Conservation (phyloP, 1,140 invertebrate genomes). For the Drosophila melanica region DNA sequence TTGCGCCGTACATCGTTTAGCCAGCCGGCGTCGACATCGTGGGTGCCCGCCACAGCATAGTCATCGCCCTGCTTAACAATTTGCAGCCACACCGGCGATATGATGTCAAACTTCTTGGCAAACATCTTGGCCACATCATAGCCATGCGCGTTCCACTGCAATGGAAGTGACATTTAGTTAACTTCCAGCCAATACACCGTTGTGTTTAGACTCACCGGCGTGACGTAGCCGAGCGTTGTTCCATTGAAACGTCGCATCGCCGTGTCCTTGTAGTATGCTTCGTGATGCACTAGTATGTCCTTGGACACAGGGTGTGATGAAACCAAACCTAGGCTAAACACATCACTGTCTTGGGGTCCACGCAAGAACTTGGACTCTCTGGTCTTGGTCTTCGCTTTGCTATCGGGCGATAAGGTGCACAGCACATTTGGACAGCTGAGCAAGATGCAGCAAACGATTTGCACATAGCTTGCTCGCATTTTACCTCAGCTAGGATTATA, state of each 20-base stretch:
- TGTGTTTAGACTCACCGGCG: slow-evolving; percentile 89
- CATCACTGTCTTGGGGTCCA: slow-evolving; percentile 88
- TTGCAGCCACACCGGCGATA: slow-evolving; percentile 98
- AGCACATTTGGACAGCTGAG: slow-evolving; percentile 18
- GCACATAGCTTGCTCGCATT: slow-evolving; percentile 44
- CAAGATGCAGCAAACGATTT: slow-evolving; percentile 35
- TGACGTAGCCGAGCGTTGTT: slow-evolving; percentile 93
- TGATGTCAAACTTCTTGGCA: slow-evolving; percentile 93
- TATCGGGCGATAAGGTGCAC: slow-evolving; percentile 85
- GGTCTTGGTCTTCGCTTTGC: slow-evolving; percentile 84
- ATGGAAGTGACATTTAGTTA: slow-evolving; percentile 1
- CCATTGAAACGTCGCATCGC: slow-evolving; percentile 88
- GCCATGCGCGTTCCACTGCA: slow-evolving; percentile 97
- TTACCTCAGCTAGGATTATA: slow-evolving; percentile 9
- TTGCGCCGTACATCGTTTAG: slow-evolving; percentile 88
- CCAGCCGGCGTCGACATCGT: slow-evolving; percentile 94
- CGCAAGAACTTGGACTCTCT: slow-evolving; percentile 84
- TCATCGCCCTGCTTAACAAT: slow-evolving; percentile 86
- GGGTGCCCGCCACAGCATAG: slow-evolving; percentile 88
- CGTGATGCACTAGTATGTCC: slow-evolving; percentile 91
- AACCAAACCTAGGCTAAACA: slow-evolving; percentile 89
- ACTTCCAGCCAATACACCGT: no score
- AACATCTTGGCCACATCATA: slow-evolving; percentile 97
- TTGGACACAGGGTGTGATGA: slow-evolving; percentile 86
- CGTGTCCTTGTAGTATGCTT: slow-evolving; percentile 89